Conservation (phyloP, 2,888 invertebrate species). For the Chrysotoxum bicinctum region DNA sequence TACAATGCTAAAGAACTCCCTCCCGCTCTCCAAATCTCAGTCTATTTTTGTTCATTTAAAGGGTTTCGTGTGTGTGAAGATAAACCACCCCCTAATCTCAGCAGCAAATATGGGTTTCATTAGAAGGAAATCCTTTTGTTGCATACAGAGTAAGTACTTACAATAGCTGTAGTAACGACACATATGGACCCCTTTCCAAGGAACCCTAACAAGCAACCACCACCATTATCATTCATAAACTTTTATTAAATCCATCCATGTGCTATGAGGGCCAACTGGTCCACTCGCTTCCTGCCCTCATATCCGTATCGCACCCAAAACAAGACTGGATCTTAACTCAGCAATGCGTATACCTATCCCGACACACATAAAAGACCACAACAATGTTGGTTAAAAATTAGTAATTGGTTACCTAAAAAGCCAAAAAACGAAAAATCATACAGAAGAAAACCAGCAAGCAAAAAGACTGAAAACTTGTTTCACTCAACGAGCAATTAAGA, state of each 20-base stretch:
- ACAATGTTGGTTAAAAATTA: slow-evolving; percentile 71
- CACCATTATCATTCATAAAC: slow-evolving; percentile 63
- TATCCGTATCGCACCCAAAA: slow-evolving; percentile 28
- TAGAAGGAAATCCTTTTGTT: slow-evolving; percentile 63
- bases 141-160: slow-evolving; percentile 31
- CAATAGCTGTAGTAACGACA: slow-evolving; percentile 7
- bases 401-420: slow-evolving; percentile 70
- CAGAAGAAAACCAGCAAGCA: slow-evolving; percentile 54
- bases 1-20: slow-evolving; percentile 42
- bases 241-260: slow-evolving; percentile 68
- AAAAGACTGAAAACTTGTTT: slow-evolving; percentile 73
- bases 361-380: slow-evolving; percentile 63
- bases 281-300: neutral
- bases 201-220: slow-evolving; percentile 21
- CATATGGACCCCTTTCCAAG: neutral
- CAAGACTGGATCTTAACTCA: slow-evolving; percentile 19
- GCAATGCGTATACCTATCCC: slow-evolving; percentile 23
- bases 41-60: slow-evolving; percentile 39
- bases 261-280: slow-evolving; percentile 29
- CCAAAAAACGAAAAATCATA: slow-evolving; percentile 32
- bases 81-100: slow-evolving; percentile 49
- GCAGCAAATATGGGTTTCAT: slow-evolving; percentile 56
- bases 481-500: slow-evolving; percentile 75
- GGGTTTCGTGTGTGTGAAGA: slow-evolving; percentile 27
- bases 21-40: neutral